Base-by-base conservation (phyloP, 35 echinoderm and acorn worm species). In the Eucidaris tribuloides region DNA sequence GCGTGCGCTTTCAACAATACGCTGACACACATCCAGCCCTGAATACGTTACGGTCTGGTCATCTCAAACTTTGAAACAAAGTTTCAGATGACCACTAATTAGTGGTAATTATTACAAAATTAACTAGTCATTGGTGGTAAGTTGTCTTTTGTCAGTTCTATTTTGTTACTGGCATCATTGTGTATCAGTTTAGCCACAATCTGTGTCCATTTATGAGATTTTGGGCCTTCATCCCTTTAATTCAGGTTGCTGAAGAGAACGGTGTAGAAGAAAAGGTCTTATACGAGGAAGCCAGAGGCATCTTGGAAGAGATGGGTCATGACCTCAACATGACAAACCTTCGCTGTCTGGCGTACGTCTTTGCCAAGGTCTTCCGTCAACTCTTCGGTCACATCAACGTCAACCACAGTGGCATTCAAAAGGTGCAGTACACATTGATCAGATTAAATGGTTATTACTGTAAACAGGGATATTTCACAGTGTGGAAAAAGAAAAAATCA, bases 281-380 rank as follows among this genome's bases (percentile, higher is more conserved):
- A 2, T 71, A 78, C 28, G 62, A 88, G 76, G 94, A 97, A 86
- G 89, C 94, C 15, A 43, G 71, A 6, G 80, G 60, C 20, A 92
- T 97, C 29, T 20, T 97, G 17, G 85, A 97, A 15, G 94, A 97
- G 70, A 97, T 97, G 94, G 94, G 79, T 18, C 94, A 97, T 45
- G 66, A 81, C 1, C 81, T 84, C 40, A 66, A 80, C 37, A 59
- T 89, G 52, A 85, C 63, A 2, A 89, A 87, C 39, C 78, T 97
- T 25, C 72, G 94, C 17, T 58, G 68, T 19, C 68, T 97, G 46
- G 81, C 80, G 3, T 89, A 71, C 79, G 29, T 91, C 5, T 97
- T 97, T 56, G 59, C 94, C 15, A 97, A 97, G 36, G 39, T 88
- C 1, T 97, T 84, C 45, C 84, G 81, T 44, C 78, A 74, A 37